Percentiles rank a stretch among this genome's conserved stretches.
Evolutionary conservation across 30 jellyfish, hydroid and myxozoan genomes (phyloP).

Genomic region (Hydractinia symbiolongicarpus): DNA sequence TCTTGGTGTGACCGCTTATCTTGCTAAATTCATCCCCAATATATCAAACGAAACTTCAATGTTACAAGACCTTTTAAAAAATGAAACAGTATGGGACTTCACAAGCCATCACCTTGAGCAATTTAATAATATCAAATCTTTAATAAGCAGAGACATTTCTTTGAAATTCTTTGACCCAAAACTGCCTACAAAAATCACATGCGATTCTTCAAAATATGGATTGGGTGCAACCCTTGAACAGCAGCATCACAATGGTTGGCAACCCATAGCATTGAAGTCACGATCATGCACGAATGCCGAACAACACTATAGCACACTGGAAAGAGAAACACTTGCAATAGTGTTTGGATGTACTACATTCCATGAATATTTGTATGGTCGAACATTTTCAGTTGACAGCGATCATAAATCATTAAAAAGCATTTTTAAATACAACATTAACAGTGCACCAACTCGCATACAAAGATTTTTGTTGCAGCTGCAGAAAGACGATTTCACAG

Average conservation of each 20-base stretch:
- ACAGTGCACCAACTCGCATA: slow-evolving; percentile 22
- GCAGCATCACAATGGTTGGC: slow-evolving; percentile 17
- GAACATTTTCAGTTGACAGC: slow-evolving; percentile 16
- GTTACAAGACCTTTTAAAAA: too few relatives aligned
- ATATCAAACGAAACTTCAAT: too few relatives aligned
- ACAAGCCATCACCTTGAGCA: too few relatives aligned
- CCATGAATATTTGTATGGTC: slow-evolving; percentile 10
- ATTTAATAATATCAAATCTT: too few relatives aligned
- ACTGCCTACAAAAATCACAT: too few relatives aligned
- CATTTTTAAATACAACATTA: slow-evolving; percentile 9
- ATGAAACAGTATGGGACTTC: too few relatives aligned
- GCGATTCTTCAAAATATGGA: too few relatives aligned
- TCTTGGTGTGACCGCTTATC: too few relatives aligned
- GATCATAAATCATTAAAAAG: slow-evolving; percentile 28
- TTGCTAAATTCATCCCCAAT: slow-evolving; percentile 42
- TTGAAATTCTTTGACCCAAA: too few relatives aligned
- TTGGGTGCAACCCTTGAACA: too few relatives aligned
- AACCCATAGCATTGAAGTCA: slow-evolving; percentile 17
- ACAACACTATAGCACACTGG: slow-evolving; percentile 33
- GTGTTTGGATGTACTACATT: too few relatives aligned
- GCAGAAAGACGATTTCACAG: slow-evolving; percentile 6
- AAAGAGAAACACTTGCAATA: slow-evolving; percentile 50
- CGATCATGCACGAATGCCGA: slow-evolving; percentile 30
- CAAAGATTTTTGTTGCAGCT: slow-evolving; percentile 12
- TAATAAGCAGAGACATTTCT: too few relatives aligned